Evolutionary conservation across 2,113 vertebrate genomes (phyloP), one percentile per base, ranked within the genome.

Genomic region (Orthonyx spaldingii): DNA sequence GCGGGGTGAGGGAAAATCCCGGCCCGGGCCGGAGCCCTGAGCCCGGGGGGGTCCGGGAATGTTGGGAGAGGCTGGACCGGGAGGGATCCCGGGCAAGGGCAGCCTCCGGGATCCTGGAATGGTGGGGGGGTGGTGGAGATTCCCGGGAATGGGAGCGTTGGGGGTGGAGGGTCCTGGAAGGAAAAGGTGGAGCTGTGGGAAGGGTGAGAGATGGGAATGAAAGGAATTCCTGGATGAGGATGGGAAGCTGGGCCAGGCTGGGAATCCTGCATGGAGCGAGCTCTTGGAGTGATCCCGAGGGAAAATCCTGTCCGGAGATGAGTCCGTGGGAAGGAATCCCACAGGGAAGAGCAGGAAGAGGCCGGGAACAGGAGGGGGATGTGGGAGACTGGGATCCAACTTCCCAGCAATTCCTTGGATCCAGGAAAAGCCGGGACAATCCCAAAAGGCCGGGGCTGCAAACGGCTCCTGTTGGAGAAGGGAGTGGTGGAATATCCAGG

Each of bases 351-450:
- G 46, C 56, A 30, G 56, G 50, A n/a, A n/a, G 8, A 13, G 55
- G 55, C 20, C 20, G 33, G 32, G 27, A 44, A 27, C 28, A 4
- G 23, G 59, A 41, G 26, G 1, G 13, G 0, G 4, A 19, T 32
- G 28, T 14, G 70, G 35, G 46, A 44, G 47, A 27, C 72, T 33
- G 65, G 5, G 27, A 2, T 16, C n/a, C n/a, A n/a, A n/a, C 22
- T 19, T 7, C 60, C 24, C 28, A 24, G n/a, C 37, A 26, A 0
- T 16, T 9, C 28, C 33, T 27, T 23, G 0, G 3, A 2, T 57
- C 33, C 33, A 15, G 55, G 56, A 23, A 57, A 57, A 57, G 14
- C 21, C 56, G 10, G 33, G 33, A 35, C 16, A 14, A 57, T 57
- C 56, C 56, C 56, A 7, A 15, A 23, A 5, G 13, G 13, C n/a